Base-by-base conservation (phyloP, 2,113 vertebrate genomes). In the Cyprinodon tularosa region DNA sequence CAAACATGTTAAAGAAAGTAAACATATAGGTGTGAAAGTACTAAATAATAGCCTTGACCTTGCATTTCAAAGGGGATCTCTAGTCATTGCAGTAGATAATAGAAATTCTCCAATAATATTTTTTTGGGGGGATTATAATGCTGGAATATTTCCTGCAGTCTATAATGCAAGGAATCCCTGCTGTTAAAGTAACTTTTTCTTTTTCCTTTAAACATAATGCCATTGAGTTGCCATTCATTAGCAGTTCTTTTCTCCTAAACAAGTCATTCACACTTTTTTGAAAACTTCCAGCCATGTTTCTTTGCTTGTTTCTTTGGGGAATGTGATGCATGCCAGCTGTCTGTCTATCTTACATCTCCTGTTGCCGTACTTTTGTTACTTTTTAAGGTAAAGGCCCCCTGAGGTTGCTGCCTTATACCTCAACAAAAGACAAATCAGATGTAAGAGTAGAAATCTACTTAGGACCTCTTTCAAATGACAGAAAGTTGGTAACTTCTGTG, bases 231-330 rank as follows among this genome's bases (percentile, higher is more conserved):
- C 72, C 4, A 67, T 70, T 81, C 74, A 72, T 76, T 22, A 3
- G 12, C 66, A 22, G 29, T 29, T 29, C 29, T 63, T 72, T 76
- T 76, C 80, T 39, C 40, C 50, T 64, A 53, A 74, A n/a, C 4
- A 8, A 77, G 66, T 71, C 65, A 12, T 64, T 77, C 67, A 69
- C 20, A n/a, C 53, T 44, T 3, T 40, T 66, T 71, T 64, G 64
- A 63, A 59, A 68, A 61, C 66, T 67, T 63, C 57, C n/a, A 44
- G 38, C 74, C 67, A 42, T 64, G 36, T 17, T 38, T 53, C 47
- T 85, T 61, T 86, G 90, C 89, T 89, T 71, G 88, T 39, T 57
- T 83, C 3, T 65, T 61, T 68, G 71, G 38, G 66, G 47, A 74
- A 44, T 13, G 36, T 76, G 37, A 66, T 47, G 17, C 12, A 38